These are phyloP conservation scores for Erythrolamprus reginae DNA, from an alignment of 2,113 vertebrate species.

Conservation along the genomic window DNA sequence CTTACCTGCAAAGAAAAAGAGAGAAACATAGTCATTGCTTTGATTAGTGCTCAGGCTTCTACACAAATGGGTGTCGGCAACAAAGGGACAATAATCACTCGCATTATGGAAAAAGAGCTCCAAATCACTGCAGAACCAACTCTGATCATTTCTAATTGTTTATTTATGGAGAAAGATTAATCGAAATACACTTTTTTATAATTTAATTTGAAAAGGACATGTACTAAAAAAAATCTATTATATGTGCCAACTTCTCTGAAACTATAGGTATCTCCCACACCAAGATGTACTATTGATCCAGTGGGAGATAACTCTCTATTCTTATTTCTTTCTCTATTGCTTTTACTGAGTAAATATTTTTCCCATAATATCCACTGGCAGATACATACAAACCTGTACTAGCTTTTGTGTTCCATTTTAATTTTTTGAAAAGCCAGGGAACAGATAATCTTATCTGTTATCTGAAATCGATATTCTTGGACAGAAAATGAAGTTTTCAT, in stretches of 20 bases:
- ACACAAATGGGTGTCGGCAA: not conserved
- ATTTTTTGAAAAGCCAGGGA: not conserved
- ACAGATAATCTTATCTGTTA: slow-evolving; percentile 9
- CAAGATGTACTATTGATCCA: not conserved
- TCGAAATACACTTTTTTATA: slow-evolving; percentile 7
- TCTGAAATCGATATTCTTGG: not conserved
- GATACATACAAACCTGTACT: not conserved
- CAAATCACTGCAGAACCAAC: slow-evolving; percentile 1
- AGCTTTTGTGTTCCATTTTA: not conserved
- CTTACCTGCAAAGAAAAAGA: slow-evolving; percentile 67
- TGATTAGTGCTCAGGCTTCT: slow-evolving; percentile 35
- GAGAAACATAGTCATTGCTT: not conserved
- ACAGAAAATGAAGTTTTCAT: not conserved
- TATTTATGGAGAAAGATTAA: slow-evolving; percentile 22
- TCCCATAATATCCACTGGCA: not conserved
- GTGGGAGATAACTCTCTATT: not conserved
- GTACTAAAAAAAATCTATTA: not conserved
- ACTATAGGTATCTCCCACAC: not conserved
- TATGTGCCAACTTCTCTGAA: slow-evolving; percentile 11
- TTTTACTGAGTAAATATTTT: not conserved
- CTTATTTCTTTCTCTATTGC: not conserved
- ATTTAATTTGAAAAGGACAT: slow-evolving; percentile 34
- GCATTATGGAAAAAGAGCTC: not conserved
- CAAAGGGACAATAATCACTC: not conserved
- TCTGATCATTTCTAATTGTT: slow-evolving; percentile 2